A percentile compares a stretch with the other conserved stretches of the same genome.
Evolutionary conservation across 1,140 invertebrate species (phyloP).

Genomic region (Saxidomus purpurata): DNA sequence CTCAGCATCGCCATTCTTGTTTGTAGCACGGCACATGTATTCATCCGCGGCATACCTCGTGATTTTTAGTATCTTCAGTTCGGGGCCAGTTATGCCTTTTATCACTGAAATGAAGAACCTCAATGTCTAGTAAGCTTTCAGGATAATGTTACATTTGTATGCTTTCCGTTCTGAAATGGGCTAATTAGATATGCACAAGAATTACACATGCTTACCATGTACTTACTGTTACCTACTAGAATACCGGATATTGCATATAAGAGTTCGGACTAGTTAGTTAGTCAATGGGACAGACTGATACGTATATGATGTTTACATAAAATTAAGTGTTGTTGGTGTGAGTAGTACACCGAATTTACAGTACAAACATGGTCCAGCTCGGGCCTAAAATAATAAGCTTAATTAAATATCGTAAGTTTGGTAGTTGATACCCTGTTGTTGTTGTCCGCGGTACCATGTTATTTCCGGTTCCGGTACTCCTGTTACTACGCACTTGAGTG

Average conservation of each 20-base stretch:
- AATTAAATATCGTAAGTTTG: too few species aligned
- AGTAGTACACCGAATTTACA: too few species aligned
- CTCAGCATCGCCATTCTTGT: conserved; percentile 2
- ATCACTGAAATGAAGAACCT: not conserved
- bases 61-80: not conserved
- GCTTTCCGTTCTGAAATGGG: not conserved
- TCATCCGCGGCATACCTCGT: conserved; percentile 5
- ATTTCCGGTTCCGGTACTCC: conserved; percentile 9
- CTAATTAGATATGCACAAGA: not conserved
- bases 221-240: too few species aligned
- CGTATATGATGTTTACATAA: too few species aligned
- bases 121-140: not conserved
- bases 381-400: too few species aligned
- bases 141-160: not conserved
- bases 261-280: too few species aligned
- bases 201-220: too few species aligned
- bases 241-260: too few species aligned
- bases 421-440: not conserved
- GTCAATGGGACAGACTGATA: too few species aligned
- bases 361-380: too few species aligned
- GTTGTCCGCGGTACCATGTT: not conserved
- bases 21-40: not conserved
- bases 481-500: not conserved
- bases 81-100: not conserved
- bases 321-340: too few species aligned